Evolutionary conservation across 2,113 vertebrate species (phyloP), one percentile per base, ranked within the genome.

Genomic region (Indicator maculatus): DNA sequence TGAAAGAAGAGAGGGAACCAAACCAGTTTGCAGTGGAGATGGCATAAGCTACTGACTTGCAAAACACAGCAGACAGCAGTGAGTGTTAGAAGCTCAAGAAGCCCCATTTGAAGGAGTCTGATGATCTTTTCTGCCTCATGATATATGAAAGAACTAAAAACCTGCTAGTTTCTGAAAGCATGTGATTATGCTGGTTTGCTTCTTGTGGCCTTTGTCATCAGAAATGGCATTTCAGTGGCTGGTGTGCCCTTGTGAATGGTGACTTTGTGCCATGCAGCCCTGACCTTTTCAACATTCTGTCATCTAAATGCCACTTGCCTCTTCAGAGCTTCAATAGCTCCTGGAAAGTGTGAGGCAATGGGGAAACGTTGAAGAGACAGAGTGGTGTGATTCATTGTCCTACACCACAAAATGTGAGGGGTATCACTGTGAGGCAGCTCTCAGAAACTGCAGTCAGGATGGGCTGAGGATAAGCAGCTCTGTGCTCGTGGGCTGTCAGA

Each of bases 271-370:
- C 0, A 1, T 19, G 36, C 44, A 45, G 47, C 81, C 47, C 52
- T 89, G 97, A 94, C 92, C 88, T 96, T 96, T 94, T 92, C 75
- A 76, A 19, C 77, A 36, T 88, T 92, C 92, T 74, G 38, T 58
- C 59, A 33, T 87, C 77, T 81, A 67, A 95, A 94, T 86, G 87
- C 71, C 36, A 55, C 59, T 83, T 0, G 6, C 60, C 61, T 96
- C 88, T 92, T 94, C 47, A 76, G 88, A 90, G 89, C 82, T 91
- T 92, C 85, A 63, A 4, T n/a, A 83, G 56, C 75, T 84, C 69
- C 90, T 86, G 86, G 55, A 64, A 93, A 90, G 65, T 64, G n/a
- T 88, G 77, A 92, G 52, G 31, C 85, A 92, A 10, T 58, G 66
- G 61, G 61, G 52, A 92, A 79, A 38, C 30, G 36, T 11, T 56